Percentiles rank a stretch among this genome's conserved stretches.
phyloP scores from a whole-genome alignment of 2,797 vertebrate genomes.

The Macropodus opercularis region DNA sequence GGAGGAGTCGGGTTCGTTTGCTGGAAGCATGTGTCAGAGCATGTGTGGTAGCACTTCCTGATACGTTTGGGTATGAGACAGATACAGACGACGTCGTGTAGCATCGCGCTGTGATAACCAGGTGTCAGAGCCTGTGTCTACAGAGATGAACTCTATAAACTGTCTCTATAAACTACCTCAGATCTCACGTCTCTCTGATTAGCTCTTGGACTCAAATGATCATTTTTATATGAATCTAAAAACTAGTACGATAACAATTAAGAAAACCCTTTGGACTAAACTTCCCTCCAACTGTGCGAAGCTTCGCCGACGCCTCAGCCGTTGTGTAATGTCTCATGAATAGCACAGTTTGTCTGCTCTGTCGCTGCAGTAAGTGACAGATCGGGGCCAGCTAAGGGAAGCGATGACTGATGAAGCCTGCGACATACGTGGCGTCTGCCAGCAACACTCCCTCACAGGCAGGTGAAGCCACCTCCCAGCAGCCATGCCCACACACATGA shows the following conservation, averaged over 20 bases:
- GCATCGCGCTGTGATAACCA: too few relatives aligned
- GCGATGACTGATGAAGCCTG: constrained; percentile 41
- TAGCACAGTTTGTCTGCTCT: constrained; percentile 13
- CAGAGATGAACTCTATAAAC: too few relatives aligned
- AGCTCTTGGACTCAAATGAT: too few relatives aligned
- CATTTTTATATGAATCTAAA: background rate
- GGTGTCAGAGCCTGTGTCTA: too few relatives aligned
- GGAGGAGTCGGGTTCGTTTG: constrained; percentile 14
- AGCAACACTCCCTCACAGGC: constrained; percentile 32
- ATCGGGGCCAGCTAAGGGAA: constrained; percentile 28
- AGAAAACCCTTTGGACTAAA: background rate
- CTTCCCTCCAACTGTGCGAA: background rate
- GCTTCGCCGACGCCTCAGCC: background rate
- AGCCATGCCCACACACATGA: background rate
- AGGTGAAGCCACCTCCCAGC: constrained; percentile 10
- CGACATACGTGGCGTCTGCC: constrained; percentile 46
- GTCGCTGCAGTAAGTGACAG: constrained; percentile 28
- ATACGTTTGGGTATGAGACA: background rate
- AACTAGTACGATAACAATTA: background rate
- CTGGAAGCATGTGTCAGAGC: constrained; percentile 30
- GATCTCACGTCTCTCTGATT: too few relatives aligned
- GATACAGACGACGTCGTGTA: too few relatives aligned
- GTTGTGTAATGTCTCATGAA: constrained; percentile 18
- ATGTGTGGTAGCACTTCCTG: too few relatives aligned
- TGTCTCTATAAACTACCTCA: too few relatives aligned